Evolutionary conservation across 2,113 vertebrate species (phyloP).

Genomic region (Chionomys nivalis): DNA sequence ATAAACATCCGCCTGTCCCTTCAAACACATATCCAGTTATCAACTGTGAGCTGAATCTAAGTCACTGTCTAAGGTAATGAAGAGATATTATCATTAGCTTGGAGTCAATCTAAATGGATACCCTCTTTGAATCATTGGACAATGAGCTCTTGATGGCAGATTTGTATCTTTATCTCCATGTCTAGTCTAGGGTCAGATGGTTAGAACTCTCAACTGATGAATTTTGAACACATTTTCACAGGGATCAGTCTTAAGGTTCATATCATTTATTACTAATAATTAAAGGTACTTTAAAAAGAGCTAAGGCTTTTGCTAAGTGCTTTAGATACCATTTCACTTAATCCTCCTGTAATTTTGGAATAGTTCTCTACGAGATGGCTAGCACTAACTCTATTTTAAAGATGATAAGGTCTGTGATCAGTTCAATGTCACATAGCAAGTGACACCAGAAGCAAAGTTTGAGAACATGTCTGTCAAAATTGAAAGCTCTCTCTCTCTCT

Average conservation of each 20-base stretch:
- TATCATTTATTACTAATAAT: conserved; percentile 34
- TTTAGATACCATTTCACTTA: conserved; percentile 31
- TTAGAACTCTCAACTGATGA: conserved; percentile 36
- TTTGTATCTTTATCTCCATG: conserved; percentile 13
- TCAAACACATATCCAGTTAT: not conserved
- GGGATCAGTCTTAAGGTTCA: not conserved
- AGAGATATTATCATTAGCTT: conserved; percentile 17
- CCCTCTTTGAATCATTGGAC: not conserved
- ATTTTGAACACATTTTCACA: conserved; percentile 26
- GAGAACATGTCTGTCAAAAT: not conserved
- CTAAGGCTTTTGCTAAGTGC: not conserved
- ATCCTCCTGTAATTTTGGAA: conserved; percentile 10
- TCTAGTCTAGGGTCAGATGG: not conserved
- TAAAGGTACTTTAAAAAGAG: conserved; percentile 19
- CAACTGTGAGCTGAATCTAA: not conserved
- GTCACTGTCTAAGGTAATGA: not conserved
- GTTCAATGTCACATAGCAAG: not conserved
- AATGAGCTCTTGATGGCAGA: not conserved
- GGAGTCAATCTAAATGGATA: not conserved
- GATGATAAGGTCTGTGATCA: not conserved
- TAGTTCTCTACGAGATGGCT: not conserved
- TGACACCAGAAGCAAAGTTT: not conserved
- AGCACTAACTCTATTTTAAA: not conserved
- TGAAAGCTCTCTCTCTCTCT: not conserved
- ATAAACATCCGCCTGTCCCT: not conserved